These are phyloP conservation scores for Ptilonorhynchus violaceus DNA, from an alignment of 2,113 vertebrate genomes.

Conservation along the genomic window DNA sequence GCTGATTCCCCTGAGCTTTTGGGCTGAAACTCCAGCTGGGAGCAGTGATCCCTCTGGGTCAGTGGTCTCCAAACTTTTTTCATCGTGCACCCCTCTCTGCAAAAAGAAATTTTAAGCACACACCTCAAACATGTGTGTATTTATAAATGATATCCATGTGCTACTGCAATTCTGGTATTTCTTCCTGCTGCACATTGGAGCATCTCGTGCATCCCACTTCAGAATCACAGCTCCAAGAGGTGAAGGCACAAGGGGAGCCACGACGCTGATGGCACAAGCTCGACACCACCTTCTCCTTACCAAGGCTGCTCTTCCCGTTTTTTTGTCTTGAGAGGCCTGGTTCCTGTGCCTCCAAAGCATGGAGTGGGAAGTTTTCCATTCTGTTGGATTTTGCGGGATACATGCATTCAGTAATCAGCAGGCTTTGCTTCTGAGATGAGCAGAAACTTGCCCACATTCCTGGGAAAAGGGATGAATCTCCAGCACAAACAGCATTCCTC, in stretches of 20 bases:
- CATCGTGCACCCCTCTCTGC: background rate
- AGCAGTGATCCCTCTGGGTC: background rate
- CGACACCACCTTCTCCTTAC: background rate
- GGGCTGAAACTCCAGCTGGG: background rate
- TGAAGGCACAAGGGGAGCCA: background rate
- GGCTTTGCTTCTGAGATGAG: background rate
- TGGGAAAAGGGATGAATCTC: background rate
- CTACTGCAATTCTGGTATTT: background rate
- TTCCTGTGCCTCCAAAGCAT: background rate
- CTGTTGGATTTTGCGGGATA: background rate
- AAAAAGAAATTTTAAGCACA: background rate
- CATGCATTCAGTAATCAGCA: background rate
- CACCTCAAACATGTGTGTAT: background rate
- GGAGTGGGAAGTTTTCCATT: background rate
- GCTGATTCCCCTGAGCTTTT: background rate
- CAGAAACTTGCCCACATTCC: background rate
- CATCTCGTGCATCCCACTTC: background rate
- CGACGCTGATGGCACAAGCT: background rate
- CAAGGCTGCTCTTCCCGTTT: background rate
- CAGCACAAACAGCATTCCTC: background rate
- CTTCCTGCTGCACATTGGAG: background rate
- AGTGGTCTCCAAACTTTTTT: background rate
- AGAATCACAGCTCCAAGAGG: background rate
- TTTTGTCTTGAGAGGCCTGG: background rate
- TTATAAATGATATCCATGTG: accelerated